phyloP scores from a whole-genome alignment of 2,888 invertebrate species.

The Pachydiplax longipennis region DNA sequence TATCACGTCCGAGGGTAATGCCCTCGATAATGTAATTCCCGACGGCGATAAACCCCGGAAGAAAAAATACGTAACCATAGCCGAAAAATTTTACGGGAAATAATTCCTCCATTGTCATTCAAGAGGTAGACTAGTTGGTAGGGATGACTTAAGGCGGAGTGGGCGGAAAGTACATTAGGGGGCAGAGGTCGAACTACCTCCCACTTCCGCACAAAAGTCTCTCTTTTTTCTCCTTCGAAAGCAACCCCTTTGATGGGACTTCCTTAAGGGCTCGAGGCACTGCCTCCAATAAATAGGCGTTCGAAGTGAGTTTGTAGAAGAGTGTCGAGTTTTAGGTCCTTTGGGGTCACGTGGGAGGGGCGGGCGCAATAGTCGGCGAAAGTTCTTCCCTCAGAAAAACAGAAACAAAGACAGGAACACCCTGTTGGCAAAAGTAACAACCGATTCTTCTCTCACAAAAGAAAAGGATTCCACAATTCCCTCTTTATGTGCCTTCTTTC shows the following conservation, averaged over 20 bases:
- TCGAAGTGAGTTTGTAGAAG: slow-evolving; percentile 33
- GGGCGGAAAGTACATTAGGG: neutral
- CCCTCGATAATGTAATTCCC: too few species aligned
- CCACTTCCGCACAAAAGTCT: neutral
- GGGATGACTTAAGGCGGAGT: neutral
- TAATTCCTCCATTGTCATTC: neutral
- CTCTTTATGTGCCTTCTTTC: neutral
- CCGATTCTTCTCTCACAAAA: neutral
- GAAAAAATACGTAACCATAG: too few species aligned
- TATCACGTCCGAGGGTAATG: too few species aligned
- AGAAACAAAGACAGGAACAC: neutral
- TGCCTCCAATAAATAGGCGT: slow-evolving; percentile 40
- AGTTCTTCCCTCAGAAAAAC: neutral
- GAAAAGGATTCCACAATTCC: neutral
- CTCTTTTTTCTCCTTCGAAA: neutral
- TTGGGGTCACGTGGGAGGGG: slow-evolving; percentile 2
- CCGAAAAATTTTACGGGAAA: neutral
- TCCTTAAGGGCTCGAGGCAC: slow-evolving; percentile 24
- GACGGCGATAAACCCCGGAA: too few species aligned
- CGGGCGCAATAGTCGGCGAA: neutral
- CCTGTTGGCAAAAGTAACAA: slow-evolving; percentile 3
- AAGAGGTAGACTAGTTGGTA: neutral
- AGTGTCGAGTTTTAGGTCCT: slow-evolving; percentile 15
- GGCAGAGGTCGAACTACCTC: neutral
- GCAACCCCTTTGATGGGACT: slow-evolving; percentile 16